These are phyloP conservation scores for Spatulosminthurus flaviceps DNA, from an alignment of 2,888 invertebrate genomes.

Conservation along the genomic window DNA sequence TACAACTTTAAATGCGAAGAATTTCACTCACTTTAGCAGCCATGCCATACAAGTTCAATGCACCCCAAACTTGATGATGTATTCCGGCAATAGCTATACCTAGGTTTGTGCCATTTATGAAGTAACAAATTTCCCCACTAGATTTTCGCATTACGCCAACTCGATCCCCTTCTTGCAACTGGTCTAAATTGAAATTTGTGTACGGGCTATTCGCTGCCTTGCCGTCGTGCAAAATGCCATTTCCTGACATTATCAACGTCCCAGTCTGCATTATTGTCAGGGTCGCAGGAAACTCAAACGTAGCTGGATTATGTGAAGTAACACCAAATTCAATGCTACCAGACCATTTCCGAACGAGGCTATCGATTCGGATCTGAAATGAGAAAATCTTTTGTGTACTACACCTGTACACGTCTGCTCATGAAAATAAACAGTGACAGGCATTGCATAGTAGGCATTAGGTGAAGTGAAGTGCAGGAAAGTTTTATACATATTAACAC, in stretches of 20 bases:
- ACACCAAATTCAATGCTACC: conserved; percentile 93
- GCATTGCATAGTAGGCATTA: neutral
- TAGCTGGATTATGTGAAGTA: conserved; percentile 90
- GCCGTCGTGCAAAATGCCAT: conserved; percentile 94
- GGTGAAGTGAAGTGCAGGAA: no score
- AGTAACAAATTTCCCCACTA: conserved; percentile 88
- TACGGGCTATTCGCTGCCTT: conserved; percentile 93
- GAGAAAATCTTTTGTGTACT: conserved; percentile 1
- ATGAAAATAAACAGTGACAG: neutral
- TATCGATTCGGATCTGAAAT: conserved; percentile 83
- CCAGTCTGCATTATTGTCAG: conserved; percentile 96
- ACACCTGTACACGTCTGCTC: conserved; percentile 1
- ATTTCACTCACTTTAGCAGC: conserved; percentile 76
- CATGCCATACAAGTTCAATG: conserved; percentile 95
- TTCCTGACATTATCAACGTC: conserved; percentile 96
- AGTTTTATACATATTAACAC: no score
- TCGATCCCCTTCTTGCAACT: conserved; percentile 81
- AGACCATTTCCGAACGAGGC: conserved; percentile 94
- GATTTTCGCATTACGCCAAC: conserved; percentile 90
- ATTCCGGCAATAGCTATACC: conserved; percentile 88
- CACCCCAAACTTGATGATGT: conserved; percentile 86
- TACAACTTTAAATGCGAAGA: no score
- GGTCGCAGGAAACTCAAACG: conserved; percentile 91
- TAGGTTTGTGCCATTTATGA: conserved; percentile 89
- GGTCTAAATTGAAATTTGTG: conserved; percentile 92